Evolutionary conservation across 2,888 invertebrate species (phyloP).

Genomic region (Hirtodrosophila cameraria): DNA sequence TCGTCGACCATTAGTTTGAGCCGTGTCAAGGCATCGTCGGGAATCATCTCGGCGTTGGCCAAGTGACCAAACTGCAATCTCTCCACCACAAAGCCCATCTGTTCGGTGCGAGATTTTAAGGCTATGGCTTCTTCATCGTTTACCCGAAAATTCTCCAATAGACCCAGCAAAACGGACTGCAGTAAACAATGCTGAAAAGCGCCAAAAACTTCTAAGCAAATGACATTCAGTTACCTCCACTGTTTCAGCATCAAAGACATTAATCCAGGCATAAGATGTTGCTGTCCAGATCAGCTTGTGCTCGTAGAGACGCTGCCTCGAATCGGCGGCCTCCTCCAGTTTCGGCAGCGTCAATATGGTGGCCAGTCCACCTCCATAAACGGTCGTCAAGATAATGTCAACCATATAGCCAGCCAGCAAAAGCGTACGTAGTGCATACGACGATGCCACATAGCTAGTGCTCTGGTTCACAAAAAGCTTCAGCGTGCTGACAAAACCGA

Average conservation of each 20-base stretch:
- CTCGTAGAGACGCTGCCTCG: constrained; percentile 86
- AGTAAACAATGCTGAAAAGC: not conserved
- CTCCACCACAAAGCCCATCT: constrained; percentile 87
- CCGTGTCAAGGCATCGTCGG: constrained; percentile 85
- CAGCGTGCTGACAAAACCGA: constrained; percentile 70
- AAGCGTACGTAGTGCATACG: constrained; percentile 69
- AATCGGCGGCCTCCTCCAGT: constrained; percentile 87
- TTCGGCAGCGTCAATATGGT: constrained; percentile 88
- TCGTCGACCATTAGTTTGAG: constrained; percentile 88
- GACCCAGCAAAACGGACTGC: constrained; percentile 51
- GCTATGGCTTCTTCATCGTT: constrained; percentile 51
- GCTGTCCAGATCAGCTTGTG: constrained; percentile 87
- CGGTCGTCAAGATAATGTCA: constrained; percentile 86
- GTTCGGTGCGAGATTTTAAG: constrained; percentile 84
- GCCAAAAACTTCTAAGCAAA: not conserved
- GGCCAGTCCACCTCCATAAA: constrained; percentile 88
- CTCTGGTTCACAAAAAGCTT: constrained; percentile 78
- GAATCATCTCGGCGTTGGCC: constrained; percentile 87
- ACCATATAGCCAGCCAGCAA: constrained; percentile 82
- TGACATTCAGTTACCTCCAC: constrained; percentile 79
- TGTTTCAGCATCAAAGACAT: constrained; percentile 85
- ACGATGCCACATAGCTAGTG: constrained; percentile 64
- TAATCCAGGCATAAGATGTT: constrained; percentile 88
- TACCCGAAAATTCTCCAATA: constrained; percentile 57
- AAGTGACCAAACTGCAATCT: constrained; percentile 87